Base-by-base conservation (phyloP, 2,888 invertebrate genomes). In the Chymomyza procnemis region DNA sequence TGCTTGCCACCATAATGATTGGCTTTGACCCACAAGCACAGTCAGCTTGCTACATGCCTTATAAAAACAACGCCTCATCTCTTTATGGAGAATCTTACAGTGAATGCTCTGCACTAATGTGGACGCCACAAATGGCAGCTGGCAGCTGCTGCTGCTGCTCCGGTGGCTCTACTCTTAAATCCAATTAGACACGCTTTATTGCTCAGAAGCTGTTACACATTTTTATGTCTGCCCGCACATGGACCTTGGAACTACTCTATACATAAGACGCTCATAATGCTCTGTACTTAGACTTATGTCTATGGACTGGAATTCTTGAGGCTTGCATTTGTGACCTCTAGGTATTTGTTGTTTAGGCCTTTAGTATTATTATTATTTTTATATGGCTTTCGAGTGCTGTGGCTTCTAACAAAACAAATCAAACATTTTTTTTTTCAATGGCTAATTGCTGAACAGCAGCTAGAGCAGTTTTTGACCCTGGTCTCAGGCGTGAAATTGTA, bases 401-500 rank as follows among this genome's bases (percentile, higher is more conserved):
- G 57, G 59, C 67, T 67, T 61, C 75, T 56, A 67, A 76, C 79
- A 74, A 78, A 63, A 55, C 63, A 77, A 77, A 78, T 77, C 79
- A 79, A 76, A 76, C 61, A 68, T 74, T 26, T 60, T 69, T 69
- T 74, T 26, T 60, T 69, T 63, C 66, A 47, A 18, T 66, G 66
- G 67, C 80, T 77, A 77, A 79, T 78, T 79, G 78, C 71, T 56
- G 50, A 62, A 56, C 67, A 64, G 61, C 48, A 58, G 58, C 46
- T 55, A 12, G 12, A 55, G 57, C 48, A 57, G 14, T 50, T 14
- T 22, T 19, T 78, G 79, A 77, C 74, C 78, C 78, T 74, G 77
- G 70, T 68, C 64, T 67, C 18, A 50, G 71, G 78, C 78, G 72
- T 79, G 77, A 79, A 78, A 78, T 79, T 74, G 78, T 74, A 74